Evolutionary conservation across 2,113 vertebrate genomes (phyloP).

Genomic region (Misgurnus mizolepis): DNA sequence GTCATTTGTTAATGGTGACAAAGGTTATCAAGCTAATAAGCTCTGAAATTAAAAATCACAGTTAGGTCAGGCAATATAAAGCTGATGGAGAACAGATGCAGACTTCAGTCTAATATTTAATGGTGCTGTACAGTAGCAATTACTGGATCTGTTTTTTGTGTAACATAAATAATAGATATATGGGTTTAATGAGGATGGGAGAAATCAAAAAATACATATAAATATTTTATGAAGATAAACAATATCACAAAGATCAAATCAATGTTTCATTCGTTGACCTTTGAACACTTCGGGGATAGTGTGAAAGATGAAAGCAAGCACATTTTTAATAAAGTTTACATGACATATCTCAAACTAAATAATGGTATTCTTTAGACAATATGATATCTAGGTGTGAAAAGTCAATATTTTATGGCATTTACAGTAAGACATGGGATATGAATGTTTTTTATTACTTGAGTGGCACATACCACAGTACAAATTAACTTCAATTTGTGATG

Average conservation of each 20-base stretch:
- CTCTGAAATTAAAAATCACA: constrained; percentile 13
- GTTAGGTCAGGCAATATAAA: neutral
- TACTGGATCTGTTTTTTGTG: neutral
- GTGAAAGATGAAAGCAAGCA: neutral
- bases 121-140: neutral
- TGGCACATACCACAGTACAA: neutral
- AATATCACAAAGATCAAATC: neutral
- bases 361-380: neutral
- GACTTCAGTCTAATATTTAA: neutral
- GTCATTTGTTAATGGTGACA: neutral
- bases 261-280: neutral
- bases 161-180: neutral
- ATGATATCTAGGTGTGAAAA: neutral
- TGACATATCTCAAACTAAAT: neutral
- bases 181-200: neutral
- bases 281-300: neutral
- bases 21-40: neutral
- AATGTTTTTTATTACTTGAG: too few relatives aligned
- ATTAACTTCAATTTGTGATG: neutral
- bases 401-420: neutral
- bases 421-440: neutral
- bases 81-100: neutral
- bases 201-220: neutral
- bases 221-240: neutral
- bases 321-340: neutral